phyloP scores from a whole-genome alignment of 2,797 vertebrate genomes.

The Onychomys leucogaster region DNA sequence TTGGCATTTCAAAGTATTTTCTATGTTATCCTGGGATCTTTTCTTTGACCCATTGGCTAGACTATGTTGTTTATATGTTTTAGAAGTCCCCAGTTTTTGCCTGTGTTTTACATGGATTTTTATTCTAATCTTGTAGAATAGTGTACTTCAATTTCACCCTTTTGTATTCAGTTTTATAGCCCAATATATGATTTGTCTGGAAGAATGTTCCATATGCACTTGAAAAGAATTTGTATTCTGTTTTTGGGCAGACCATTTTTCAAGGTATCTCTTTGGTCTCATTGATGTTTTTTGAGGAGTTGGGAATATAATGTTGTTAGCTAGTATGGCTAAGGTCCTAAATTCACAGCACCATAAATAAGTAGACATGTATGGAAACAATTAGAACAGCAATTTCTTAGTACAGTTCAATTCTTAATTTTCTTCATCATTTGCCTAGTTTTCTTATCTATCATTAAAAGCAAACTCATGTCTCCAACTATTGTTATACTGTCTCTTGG shows the following conservation, averaged over 20 bases:
- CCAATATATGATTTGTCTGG: neutral
- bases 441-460: neutral
- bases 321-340: neutral
- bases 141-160: neutral
- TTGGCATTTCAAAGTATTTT: neutral
- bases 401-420: neutral
- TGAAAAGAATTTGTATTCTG: neutral
- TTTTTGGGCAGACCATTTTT: neutral
- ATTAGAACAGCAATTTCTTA: neutral
- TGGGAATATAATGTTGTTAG: neutral
- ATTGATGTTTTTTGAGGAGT: neutral
- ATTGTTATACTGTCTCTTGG: neutral
- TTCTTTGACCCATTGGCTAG: neutral
- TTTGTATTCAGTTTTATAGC: neutral
- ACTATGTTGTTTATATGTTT: neutral
- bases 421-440: neutral
- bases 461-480: neutral
- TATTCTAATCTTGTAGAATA: neutral
- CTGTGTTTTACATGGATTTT: neutral
- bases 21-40: neutral
- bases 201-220: neutral
- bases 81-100: neutral
- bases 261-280: neutral
- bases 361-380: neutral
- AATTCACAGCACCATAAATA: neutral